Evolutionary conservation across 2,888 invertebrate genomes (phyloP), one percentile per base, ranked within the genome.

Genomic region (Ecliptopera silaceata): DNA sequence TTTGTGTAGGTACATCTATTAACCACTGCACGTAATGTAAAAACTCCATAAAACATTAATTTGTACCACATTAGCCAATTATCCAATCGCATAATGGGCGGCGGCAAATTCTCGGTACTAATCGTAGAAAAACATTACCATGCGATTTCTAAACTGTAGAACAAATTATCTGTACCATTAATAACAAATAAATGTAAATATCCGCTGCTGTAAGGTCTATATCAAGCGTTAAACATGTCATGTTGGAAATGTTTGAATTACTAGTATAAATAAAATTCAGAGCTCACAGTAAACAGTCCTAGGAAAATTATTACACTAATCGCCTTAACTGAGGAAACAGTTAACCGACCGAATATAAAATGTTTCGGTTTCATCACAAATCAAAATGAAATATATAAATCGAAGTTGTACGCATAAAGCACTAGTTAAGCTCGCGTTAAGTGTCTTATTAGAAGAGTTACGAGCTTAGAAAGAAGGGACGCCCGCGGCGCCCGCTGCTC

Each of bases 361-460:
- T 77, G 76, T 79, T 78, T 82, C 66, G 74, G 78, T 77, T 76
- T 79, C 70, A 76, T 80, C 70, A 86, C 84, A 87, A 85, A 86
- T 86, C 84, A 86, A 81, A 83, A 84, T 84, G 80, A 86, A 79
- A 84, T 84, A 84, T 84, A 75, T 74, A 78, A 61, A 82, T 78
- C 71, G 76, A 81, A 81, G 80, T 80, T 80, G 79, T 78, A 74
- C 72, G 77, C 80, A 80, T 82, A 83, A 81, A 81, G 82, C 81
- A 77, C 80, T 81, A 80, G 77, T 82, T 82, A 85, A 81, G 77
- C 81, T 80, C 77, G 79, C 80, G 83, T 86, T 82, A 85, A 82
- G 75, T 86, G 82, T 85, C 84, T 85, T 86, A 84, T 84, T 84
- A 82, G 78, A 84, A 86, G 84, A 88, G 78, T 88, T 88, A 88